A percentile compares a stretch with the other conserved stretches of the same genome.
Conservation (phyloP, 2,888 invertebrate genomes). For the Drosophila dives region DNA sequence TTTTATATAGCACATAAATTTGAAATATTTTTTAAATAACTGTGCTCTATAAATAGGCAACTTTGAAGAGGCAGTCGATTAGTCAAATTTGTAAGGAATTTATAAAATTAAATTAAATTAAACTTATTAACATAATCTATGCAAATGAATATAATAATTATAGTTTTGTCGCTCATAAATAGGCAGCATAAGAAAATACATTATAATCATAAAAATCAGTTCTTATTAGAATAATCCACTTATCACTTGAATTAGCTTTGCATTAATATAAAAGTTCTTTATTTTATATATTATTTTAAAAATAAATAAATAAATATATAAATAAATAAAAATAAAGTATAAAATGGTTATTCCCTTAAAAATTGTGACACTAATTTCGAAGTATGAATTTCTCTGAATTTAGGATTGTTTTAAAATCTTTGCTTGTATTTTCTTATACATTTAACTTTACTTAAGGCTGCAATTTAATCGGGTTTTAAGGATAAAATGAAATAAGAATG, state of each 20-base stretch:
- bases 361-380: background rate
- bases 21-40: too few relatives aligned
- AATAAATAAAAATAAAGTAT: too few relatives aligned
- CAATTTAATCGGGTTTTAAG: too few relatives aligned
- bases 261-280: background rate
- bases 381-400: background rate
- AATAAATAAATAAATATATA: too few relatives aligned
- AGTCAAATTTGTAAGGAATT: background rate
- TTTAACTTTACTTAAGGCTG: too few relatives aligned
- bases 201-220: background rate
- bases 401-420: background rate
- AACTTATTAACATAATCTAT: background rate
- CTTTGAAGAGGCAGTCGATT: background rate
- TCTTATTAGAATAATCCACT: background rate
- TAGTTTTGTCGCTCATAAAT: accelerated
- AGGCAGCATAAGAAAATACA: background rate
- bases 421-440: background rate
- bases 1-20: too few relatives aligned
- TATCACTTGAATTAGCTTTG: background rate
- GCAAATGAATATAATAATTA: background rate
- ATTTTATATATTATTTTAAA: background rate
- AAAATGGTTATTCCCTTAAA: too few relatives aligned
- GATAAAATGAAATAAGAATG: background rate
- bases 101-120: background rate
- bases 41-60: too few relatives aligned